These are phyloP conservation scores for Pogonomyrmex californicus DNA, from an alignment of 1,140 invertebrate genomes.

Conservation along the genomic window DNA sequence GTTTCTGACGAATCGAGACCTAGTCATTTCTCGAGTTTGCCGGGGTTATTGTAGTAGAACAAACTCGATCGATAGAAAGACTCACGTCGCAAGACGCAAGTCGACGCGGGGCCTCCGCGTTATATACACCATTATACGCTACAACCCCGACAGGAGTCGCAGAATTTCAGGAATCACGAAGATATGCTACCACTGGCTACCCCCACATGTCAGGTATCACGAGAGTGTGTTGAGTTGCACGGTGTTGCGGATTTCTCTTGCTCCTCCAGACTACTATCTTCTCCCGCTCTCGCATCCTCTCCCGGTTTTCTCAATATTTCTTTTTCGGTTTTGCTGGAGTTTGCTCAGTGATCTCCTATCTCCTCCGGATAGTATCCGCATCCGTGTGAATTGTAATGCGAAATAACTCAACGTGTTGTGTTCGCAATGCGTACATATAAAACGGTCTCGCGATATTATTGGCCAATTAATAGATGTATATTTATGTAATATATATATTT, in stretches of 20 bases:
- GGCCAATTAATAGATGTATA: background rate
- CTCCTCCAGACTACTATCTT: conserved; percentile 42
- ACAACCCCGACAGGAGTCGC: conserved; percentile 43
- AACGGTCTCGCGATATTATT: background rate
- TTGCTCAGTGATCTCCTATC: conserved; percentile 58
- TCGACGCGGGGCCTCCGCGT: conserved; percentile 31
- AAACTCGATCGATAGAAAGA: conserved; percentile 61
- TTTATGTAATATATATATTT: background rate
- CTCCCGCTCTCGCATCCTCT: conserved; percentile 49
- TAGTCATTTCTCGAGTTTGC: conserved; percentile 44
- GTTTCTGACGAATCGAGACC: conserved; percentile 45
- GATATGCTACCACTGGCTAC: conserved; percentile 78
- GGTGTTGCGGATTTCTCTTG: conserved; percentile 78
- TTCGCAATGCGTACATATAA: background rate
- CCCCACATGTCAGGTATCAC: conserved; percentile 80
- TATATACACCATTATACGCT: conserved; percentile 30
- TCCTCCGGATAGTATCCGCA: conserved; percentile 45
- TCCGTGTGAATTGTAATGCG: conserved; percentile 35
- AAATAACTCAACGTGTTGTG: conserved; percentile 30
- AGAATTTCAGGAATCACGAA: conserved; percentile 62
- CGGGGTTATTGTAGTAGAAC: conserved; percentile 59
- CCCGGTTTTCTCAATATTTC: conserved; percentile 44
- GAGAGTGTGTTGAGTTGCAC: conserved; percentile 80
- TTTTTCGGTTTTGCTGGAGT: conserved; percentile 51
- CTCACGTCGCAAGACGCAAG: conserved; percentile 47